Percentiles rank a stretch among this genome's conserved stretches.
These are phyloP conservation scores for Siphlonurus alternatus DNA, from an alignment of 2,888 invertebrate genomes.

Conservation along the genomic window DNA sequence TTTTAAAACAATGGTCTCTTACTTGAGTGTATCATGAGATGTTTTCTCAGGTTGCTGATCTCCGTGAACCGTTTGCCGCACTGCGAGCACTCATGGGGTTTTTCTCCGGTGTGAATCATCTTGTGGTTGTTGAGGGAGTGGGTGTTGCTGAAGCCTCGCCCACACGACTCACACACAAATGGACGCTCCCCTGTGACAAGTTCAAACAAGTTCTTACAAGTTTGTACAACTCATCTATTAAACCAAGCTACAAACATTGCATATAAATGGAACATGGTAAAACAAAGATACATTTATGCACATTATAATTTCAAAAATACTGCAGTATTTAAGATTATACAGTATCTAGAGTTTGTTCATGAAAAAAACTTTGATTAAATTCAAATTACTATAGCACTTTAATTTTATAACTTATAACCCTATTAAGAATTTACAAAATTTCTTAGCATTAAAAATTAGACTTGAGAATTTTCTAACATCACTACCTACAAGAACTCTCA, in stretches of 20 bases:
- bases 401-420: too few relatives aligned
- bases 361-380: too few relatives aligned
- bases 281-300: neutral
- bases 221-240: neutral
- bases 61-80: conserved; percentile 43
- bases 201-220: neutral
- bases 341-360: too few relatives aligned
- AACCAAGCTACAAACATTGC: too few relatives aligned
- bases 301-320: neutral
- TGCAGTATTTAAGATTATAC: too few relatives aligned
- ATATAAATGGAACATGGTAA: too few relatives aligned
- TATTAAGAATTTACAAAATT: too few relatives aligned
- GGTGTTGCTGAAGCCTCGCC: conserved; percentile 39
- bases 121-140: conserved; percentile 41
- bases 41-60: conserved; percentile 49
- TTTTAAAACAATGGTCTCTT: too few relatives aligned
- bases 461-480: too few relatives aligned
- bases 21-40: conserved; percentile 40
- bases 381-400: too few relatives aligned
- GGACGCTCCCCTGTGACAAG: conserved; percentile 30
- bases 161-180: conserved; percentile 40
- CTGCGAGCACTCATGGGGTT: conserved; percentile 39
- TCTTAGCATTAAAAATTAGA: too few relatives aligned
- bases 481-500: too few relatives aligned
- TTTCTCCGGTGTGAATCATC: conserved; percentile 42